These are phyloP conservation scores for Meleagris gallopavo DNA, from an alignment of 2,113 vertebrate genomes.

Conservation along the genomic window DNA sequence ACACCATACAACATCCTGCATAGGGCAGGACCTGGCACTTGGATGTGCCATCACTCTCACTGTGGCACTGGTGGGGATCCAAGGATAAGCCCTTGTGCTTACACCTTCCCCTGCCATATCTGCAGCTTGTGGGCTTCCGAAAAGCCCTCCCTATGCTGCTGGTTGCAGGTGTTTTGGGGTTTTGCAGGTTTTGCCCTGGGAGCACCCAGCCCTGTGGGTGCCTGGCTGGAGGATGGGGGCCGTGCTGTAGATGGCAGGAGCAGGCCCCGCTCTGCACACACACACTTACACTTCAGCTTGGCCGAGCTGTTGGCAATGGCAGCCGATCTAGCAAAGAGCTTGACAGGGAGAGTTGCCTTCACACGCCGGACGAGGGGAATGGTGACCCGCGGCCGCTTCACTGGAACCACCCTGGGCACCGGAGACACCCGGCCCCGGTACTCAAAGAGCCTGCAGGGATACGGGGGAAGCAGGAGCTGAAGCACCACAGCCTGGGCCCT, in stretches of 20 bases:
- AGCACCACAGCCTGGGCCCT: neutral
- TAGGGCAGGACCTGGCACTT: too few relatives aligned
- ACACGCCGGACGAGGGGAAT: constrained; percentile 90
- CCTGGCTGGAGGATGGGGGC: neutral
- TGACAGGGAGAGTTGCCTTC: constrained; percentile 87
- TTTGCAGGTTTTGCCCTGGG: neutral
- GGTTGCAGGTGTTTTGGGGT: accelerated
- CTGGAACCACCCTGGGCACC: constrained; percentile 83
- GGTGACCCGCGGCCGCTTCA: constrained; percentile 88
- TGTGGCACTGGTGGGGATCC: neutral
- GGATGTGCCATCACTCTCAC: neutral
- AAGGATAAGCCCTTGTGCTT: neutral
- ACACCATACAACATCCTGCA: too few relatives aligned
- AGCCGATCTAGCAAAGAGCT: constrained; percentile 84
- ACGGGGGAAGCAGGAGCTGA: neutral
- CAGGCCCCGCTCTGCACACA: accelerated
- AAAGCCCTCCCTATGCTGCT: accelerated
- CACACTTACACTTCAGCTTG: constrained; percentile 86
- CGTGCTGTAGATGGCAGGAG: neutral
- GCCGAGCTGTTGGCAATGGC: constrained; percentile 81
- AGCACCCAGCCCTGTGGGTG: neutral
- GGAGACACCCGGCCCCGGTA: constrained; percentile 87
- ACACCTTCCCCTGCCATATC: neutral
- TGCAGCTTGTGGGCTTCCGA: neutral
- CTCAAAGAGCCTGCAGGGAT: constrained; percentile 85